These are phyloP conservation scores for Phymastichus coffea DNA, from an alignment of 1,140 invertebrate species.

Conservation along the genomic window DNA sequence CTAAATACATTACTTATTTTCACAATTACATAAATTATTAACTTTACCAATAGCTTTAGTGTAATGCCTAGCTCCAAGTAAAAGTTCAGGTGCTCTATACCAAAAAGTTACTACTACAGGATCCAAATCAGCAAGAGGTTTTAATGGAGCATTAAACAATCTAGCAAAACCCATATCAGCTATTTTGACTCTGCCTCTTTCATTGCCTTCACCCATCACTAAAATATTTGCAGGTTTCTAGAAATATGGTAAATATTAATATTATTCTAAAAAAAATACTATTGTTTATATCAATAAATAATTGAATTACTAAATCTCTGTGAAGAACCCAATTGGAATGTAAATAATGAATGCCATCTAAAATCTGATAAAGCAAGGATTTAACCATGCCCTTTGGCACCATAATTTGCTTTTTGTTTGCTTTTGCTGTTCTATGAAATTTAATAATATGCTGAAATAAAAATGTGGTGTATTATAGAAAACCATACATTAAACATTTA, in stretches of 20 bases:
- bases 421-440: constrained; percentile 97
- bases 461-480: too few relatives aligned
- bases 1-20: neutral
- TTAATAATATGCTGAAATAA: constrained; percentile 92
- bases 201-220: constrained; percentile 98
- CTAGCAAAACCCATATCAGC: constrained; percentile 99
- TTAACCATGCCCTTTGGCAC: constrained; percentile 98
- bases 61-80: constrained; percentile 96
- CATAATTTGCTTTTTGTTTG: constrained; percentile 95
- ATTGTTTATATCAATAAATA: constrained; percentile 16
- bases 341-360: constrained; percentile 99
- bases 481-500: too few relatives aligned
- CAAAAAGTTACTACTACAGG: constrained; percentile 99
- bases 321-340: constrained; percentile 99
- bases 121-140: constrained; percentile 96
- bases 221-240: constrained; percentile 99
- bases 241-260: constrained; percentile 31
- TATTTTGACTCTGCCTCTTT: constrained; percentile 96
- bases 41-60: constrained; percentile 93
- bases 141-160: constrained; percentile 96
- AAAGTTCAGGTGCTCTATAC: constrained; percentile 96
- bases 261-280: constrained; percentile 5
- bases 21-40: neutral
- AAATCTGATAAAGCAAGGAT: constrained; percentile 96
- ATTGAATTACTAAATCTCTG: constrained; percentile 85